Percentiles rank a stretch among this genome's conserved stretches.
phyloP scores from a whole-genome alignment of 2,888 invertebrate genomes.

The Tachina grossa region DNA sequence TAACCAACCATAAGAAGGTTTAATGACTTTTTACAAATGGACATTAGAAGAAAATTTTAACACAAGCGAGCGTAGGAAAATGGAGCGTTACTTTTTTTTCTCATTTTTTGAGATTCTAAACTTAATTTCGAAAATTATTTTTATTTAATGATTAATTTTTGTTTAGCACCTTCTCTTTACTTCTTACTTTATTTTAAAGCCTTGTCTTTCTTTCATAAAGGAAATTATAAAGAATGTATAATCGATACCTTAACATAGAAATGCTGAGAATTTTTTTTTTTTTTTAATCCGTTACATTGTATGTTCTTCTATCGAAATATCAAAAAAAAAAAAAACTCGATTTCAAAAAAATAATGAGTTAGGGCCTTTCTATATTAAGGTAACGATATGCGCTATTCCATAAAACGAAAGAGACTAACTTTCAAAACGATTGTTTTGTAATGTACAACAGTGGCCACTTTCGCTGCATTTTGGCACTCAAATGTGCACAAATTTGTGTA shows the following conservation, averaged over 20 bases:
- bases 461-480: too few species aligned
- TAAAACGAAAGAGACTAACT: not conserved
- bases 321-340: too few species aligned
- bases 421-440: not conserved
- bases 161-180: slow-evolving; percentile 51
- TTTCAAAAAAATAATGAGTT: too few species aligned
- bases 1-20: not conserved
- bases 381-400: not conserved
- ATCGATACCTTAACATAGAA: too few species aligned
- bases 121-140: slow-evolving; percentile 25
- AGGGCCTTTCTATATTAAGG: too few species aligned
- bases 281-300: too few species aligned
- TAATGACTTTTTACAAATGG: not conserved
- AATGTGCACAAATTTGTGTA: too few species aligned
- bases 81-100: slow-evolving; percentile 59
- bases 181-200: slow-evolving; percentile 14
- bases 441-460: too few species aligned
- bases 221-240: not conserved
- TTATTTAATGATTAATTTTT: slow-evolving; percentile 12
- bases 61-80: slow-evolving; percentile 62
- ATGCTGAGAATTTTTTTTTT: too few species aligned
- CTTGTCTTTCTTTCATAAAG: slow-evolving; percentile 15
- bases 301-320: too few species aligned
- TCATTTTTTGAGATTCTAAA: slow-evolving; percentile 5
- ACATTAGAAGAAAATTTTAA: slow-evolving; percentile 30